Base-by-base conservation (phyloP, 2,888 invertebrate genomes). In the Chrysolina haemoptera region DNA sequence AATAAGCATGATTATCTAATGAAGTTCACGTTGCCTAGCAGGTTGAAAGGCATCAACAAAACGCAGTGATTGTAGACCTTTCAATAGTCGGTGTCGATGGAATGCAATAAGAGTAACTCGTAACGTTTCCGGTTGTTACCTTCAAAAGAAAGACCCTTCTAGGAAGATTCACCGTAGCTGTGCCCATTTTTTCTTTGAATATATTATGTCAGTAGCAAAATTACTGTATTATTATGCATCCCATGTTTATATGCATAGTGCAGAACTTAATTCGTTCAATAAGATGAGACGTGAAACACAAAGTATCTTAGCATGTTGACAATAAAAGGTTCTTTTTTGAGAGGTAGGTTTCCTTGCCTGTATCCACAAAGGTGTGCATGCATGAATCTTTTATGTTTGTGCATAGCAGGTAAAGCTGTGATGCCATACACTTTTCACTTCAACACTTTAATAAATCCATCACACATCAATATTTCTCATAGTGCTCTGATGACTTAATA, bases 401-500 rank as follows among this genome's bases (percentile, higher is more conserved):
- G 68, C 78, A 70, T 71, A 70, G 75, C 78, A 78, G 78, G 78
- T 78, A 78, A 75, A 69, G 75, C 71, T 50, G 48, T 69, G 74
- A 73, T 75, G 78, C 76, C 75, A 75, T 65, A 69, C 70, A 53
- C 66, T 75, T 65, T 71, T 77, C 83, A 81, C 82, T 80, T 84
- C 84, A 85, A 83, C 85, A 85, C 86, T 85, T 83, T 82, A 85
- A 85, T 86, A 86, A 85, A 88, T 87, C 87, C 87, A 87, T 87
- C 87, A 87, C 80, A 84, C 86, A 86, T 87, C 85, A 83, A 86
- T 86, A 84, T 81, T 84, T 83, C 68, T 77, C 81, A 64, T 46
- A 10, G 35, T 62, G 68, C 50, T 35, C 20, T 83, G 84, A 85
- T 80, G 82, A 83, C 84, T 85, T 82, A 83, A 84, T 85, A 82